Evolutionary conservation across 1,140 invertebrate genomes (phyloP).

Genomic region (Ctenoplectra terminalis): DNA sequence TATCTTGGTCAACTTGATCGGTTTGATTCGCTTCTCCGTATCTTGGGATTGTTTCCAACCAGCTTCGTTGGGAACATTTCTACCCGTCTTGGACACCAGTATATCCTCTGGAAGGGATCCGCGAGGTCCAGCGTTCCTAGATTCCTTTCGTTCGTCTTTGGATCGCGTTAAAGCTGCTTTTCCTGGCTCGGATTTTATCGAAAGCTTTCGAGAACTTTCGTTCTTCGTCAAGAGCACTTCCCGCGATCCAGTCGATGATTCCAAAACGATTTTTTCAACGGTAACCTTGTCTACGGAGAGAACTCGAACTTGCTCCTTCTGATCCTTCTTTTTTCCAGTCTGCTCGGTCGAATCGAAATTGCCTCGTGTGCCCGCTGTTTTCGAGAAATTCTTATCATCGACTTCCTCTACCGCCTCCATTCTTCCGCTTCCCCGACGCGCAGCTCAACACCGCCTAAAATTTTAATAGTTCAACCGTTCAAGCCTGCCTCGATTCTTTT

Average conservation of each 20-base stretch:
- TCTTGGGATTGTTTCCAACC: not conserved
- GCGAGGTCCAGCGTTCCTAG: not conserved
- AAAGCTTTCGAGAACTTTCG: slow-evolving; percentile 61
- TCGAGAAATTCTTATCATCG: slow-evolving; percentile 11
- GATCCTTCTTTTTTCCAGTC: slow-evolving; percentile 2
- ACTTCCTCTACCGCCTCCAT: slow-evolving; percentile 46
- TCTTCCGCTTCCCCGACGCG: not conserved
- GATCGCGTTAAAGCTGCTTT: not conserved
- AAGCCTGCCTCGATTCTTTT: no score
- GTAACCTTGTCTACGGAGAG: slow-evolving; percentile 69
- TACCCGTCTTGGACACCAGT: not conserved
- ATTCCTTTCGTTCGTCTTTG: slow-evolving; percentile 5
- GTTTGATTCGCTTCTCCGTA: slow-evolving; percentile 52
- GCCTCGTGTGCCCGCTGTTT: not conserved
- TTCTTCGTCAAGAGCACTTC: slow-evolving; percentile 67
- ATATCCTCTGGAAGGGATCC: slow-evolving; percentile 5
- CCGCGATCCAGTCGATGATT: slow-evolving; percentile 54
- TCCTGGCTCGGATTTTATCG: slow-evolving; percentile 19
- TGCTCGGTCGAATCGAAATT: no score
- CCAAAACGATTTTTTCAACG: slow-evolving; percentile 70
- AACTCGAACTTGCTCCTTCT: slow-evolving; percentile 45
- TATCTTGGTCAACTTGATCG: slow-evolving; percentile 52
- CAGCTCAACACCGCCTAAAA: slow-evolving; percentile 48
- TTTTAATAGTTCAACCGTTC: slow-evolving; percentile 4
- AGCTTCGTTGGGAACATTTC: no score